Evolutionary conservation across 2,888 invertebrate genomes (phyloP).

Genomic region (Lobophora halterata): DNA sequence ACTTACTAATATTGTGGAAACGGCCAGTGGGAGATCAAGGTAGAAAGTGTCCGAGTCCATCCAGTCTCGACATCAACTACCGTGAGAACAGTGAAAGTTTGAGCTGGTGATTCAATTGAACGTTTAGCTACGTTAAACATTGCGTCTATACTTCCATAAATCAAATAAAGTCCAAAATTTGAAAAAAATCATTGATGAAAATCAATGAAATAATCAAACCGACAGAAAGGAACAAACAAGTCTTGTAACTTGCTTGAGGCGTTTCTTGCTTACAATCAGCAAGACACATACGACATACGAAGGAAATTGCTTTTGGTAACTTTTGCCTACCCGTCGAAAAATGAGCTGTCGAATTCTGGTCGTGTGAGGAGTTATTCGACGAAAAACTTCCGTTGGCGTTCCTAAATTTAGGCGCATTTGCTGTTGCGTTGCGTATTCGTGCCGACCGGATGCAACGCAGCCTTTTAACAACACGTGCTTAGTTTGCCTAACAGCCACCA

Average conservation of each 20-base stretch:
- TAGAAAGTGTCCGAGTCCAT: slow-evolving; percentile 56
- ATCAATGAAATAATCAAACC: slow-evolving; percentile 14
- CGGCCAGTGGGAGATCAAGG: slow-evolving; percentile 36
- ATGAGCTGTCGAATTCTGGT: slow-evolving; percentile 50
- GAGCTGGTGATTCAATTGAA: slow-evolving; percentile 39
- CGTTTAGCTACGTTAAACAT: slow-evolving; percentile 32
- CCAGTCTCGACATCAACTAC: slow-evolving; percentile 43
- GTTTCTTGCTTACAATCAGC: slow-evolving; percentile 22
- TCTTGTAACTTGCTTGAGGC: slow-evolving; percentile 27
- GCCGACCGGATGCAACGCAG: slow-evolving; percentile 56
- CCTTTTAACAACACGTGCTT: slow-evolving; percentile 61
- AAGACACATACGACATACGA: slow-evolving; percentile 26
- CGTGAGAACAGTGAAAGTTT: slow-evolving; percentile 66
- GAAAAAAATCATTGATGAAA: slow-evolving; percentile 1
- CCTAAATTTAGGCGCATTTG: slow-evolving; percentile 52
- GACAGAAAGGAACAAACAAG: slow-evolving; percentile 22
- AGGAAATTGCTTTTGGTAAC: slow-evolving; percentile 31
- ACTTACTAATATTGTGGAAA: background rate
- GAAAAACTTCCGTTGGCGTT: slow-evolving; percentile 62
- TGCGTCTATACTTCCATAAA: slow-evolving; percentile 12
- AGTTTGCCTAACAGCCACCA: slow-evolving; percentile 45
- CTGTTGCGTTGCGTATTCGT: slow-evolving; percentile 44
- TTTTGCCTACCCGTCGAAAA: slow-evolving; percentile 33
- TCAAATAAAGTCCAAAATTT: slow-evolving; percentile 1
- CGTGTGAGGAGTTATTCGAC: slow-evolving; percentile 53